phyloP scores from a whole-genome alignment of 2,888 invertebrate genomes.

The Nemotelus nigrinus region DNA sequence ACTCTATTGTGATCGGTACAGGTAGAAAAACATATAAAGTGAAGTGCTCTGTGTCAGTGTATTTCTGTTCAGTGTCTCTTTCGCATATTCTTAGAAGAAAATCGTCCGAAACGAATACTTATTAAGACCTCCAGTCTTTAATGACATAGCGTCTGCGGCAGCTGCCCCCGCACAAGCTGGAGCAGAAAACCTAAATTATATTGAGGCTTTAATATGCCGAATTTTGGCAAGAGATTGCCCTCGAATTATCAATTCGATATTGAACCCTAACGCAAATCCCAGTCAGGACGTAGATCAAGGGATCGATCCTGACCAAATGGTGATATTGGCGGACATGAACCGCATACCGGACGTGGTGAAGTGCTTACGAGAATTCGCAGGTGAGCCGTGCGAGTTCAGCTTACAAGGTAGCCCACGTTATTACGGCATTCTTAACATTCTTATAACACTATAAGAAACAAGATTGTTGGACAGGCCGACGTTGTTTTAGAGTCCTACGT shows the following conservation, averaged over 20 bases:
- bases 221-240: background rate
- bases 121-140: background rate
- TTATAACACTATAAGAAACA: no score
- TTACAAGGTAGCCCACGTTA: background rate
- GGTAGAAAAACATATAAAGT: background rate
- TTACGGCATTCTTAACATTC: slow-evolving; percentile 8
- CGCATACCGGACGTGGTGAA: slow-evolving; percentile 10
- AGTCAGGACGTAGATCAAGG: background rate
- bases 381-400: background rate
- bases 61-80: background rate
- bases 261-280: background rate
- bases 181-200: background rate
- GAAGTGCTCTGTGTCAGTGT: background rate
- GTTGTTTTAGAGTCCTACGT: no score
- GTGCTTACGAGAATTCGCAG: slow-evolving; percentile 4
- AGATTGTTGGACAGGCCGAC: no score
- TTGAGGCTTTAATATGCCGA: background rate
- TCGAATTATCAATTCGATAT: background rate
- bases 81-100: background rate
- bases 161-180: background rate
- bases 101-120: background rate
- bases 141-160: background rate
- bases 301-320: background rate
- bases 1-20: background rate
- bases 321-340: background rate